A percentile compares a stretch with the other conserved stretches of the same genome.
These are phyloP conservation scores for Bellardia bayeri DNA, from an alignment of 2,888 invertebrate genomes.

Conservation along the genomic window DNA sequence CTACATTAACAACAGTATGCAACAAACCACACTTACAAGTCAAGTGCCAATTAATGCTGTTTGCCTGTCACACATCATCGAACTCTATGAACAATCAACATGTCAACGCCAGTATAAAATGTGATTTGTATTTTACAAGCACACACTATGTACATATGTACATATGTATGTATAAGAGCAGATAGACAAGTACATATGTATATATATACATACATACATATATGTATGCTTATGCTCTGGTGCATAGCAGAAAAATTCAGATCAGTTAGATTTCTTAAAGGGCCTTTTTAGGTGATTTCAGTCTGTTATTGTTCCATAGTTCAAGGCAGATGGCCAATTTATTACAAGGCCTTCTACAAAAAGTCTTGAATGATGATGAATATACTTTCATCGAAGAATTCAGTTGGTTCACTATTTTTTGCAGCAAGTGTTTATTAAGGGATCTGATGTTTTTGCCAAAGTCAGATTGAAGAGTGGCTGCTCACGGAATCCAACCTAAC, in stretches of 20 bases:
- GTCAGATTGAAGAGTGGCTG: no score
- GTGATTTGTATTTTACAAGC: neutral
- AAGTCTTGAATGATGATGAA: no score
- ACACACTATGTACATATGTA: neutral
- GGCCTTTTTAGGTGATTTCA: no score
- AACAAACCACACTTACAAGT: slow-evolving; percentile 63
- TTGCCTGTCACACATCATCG: slow-evolving; percentile 66
- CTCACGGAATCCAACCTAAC: no score
- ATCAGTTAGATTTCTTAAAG: neutral
- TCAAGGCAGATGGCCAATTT: no score
- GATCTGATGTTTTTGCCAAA: no score
- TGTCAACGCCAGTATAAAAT: slow-evolving; percentile 67
- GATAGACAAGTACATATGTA: neutral
- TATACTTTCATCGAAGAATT: no score
- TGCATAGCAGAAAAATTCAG: neutral
- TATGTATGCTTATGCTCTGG: neutral
- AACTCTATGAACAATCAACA: slow-evolving; percentile 67
- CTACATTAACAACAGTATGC: slow-evolving; percentile 16
- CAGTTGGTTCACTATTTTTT: no score
- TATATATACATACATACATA: neutral
- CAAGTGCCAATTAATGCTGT: slow-evolving; percentile 68
- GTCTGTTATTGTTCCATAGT: no score
- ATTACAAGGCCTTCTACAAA: no score
- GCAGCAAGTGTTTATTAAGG: no score
- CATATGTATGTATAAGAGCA: neutral